A percentile compares a stretch with the other conserved stretches of the same genome.
Evolutionary conservation across 2,888 invertebrate genomes (phyloP).

Genomic region (Dryocosmus kuriphilus): DNA sequence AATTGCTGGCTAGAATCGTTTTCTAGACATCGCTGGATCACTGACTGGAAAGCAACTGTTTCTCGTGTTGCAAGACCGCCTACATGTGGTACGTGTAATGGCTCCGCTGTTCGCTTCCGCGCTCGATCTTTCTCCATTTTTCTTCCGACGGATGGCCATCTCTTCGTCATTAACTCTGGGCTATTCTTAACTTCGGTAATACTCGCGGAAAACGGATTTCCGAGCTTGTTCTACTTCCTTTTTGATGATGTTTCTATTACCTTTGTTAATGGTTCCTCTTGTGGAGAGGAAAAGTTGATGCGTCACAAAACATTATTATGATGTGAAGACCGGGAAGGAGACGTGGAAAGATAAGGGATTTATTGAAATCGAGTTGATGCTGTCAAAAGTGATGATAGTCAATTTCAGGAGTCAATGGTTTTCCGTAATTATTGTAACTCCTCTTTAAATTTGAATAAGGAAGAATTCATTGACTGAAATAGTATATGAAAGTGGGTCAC

Average conservation of each 20-base stretch:
- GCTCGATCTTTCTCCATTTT: constrained; percentile 28
- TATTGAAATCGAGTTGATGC: not conserved
- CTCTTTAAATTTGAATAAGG: too few species aligned
- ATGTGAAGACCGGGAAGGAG: not conserved
- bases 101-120: not conserved
- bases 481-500: too few species aligned
- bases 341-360: not conserved
- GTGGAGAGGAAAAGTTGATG: not conserved
- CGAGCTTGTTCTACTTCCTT: not conserved
- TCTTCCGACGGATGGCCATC: not conserved
- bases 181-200: not conserved
- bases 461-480: too few species aligned
- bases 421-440: too few species aligned
- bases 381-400: not conserved
- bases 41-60: constrained; percentile 15
- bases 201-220: constrained; percentile 6
- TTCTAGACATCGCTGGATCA: constrained; percentile 16
- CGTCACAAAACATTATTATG: not conserved
- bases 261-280: constrained; percentile 3
- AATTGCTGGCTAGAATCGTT: constrained; percentile 49
- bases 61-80: constrained; percentile 27
- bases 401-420: not conserved
- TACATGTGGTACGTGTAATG: constrained; percentile 33
- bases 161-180: constrained; percentile 15
- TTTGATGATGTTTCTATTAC: not conserved